Evolutionary conservation across 2,797 vertebrate genomes (phyloP).

Genomic region (Graptemys geographica): DNA sequence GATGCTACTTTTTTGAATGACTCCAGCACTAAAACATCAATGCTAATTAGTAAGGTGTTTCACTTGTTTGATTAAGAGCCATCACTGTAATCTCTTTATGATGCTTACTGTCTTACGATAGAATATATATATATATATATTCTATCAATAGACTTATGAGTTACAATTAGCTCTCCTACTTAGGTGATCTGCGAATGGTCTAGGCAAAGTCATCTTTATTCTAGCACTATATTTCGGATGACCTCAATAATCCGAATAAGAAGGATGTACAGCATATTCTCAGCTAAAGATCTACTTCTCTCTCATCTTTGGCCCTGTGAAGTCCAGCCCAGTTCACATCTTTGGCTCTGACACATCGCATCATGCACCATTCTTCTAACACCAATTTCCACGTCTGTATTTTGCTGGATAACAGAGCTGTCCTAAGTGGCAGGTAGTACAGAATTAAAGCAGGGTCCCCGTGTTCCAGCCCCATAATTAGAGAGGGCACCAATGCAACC

Average conservation of each 20-base stretch:
- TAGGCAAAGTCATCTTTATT: background rate
- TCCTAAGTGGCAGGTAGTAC: rapidly evolving
- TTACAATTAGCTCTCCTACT: background rate
- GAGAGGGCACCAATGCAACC: background rate
- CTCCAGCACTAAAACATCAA: background rate
- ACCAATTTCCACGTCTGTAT: background rate
- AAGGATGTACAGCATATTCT: background rate
- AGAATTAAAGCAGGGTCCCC: background rate
- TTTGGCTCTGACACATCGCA: background rate
- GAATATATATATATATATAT: too few relatives aligned
- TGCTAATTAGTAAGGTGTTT: background rate
- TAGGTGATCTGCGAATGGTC: background rate
- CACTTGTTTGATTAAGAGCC: background rate
- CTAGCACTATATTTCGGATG: background rate
- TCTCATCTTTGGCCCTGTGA: background rate
- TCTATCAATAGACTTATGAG: background rate
- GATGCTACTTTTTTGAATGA: background rate
- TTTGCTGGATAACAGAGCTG: background rate
- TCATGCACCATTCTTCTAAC: background rate
- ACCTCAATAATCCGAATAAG: background rate
- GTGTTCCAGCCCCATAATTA: background rate
- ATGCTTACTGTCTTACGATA: background rate
- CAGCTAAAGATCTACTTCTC: background rate
- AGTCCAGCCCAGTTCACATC: background rate
- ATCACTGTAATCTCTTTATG: background rate